Conservation (phyloP, 2,888 invertebrate genomes). For the Coelogynopora nodosa region DNA sequence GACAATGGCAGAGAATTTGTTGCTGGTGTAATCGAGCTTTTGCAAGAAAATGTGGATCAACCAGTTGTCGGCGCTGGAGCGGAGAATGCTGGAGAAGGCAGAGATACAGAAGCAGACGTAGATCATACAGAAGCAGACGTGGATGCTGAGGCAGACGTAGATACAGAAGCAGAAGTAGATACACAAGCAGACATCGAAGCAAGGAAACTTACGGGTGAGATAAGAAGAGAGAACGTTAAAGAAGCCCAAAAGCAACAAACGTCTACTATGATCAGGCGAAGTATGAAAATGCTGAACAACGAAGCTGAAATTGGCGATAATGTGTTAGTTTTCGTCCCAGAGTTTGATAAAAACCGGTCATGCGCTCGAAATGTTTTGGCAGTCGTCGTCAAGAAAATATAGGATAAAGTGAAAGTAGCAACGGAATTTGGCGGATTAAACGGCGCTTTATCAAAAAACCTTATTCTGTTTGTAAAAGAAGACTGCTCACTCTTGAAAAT, state of each 20-base stretch:
- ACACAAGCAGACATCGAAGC: background rate
- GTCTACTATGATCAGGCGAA: background rate
- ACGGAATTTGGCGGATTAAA: background rate
- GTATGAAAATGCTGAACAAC: background rate
- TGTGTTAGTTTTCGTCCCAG: constrained; percentile 19
- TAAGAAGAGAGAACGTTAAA: background rate
- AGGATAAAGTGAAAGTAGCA: background rate
- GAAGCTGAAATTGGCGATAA: constrained; percentile 14
- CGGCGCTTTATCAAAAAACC: background rate
- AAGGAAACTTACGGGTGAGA: background rate
- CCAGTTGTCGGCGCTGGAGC: background rate
- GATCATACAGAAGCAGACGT: background rate
- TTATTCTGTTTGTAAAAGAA: constrained; percentile 3
- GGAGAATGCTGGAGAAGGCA: background rate
- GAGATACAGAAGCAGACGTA: background rate
- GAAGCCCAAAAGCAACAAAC: background rate
- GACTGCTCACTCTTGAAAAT: background rate
- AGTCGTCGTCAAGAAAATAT: constrained; percentile 17
- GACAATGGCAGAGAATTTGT: constrained; percentile 35
- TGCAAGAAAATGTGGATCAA: background rate
- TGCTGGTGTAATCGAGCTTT: background rate
- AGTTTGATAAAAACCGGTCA: background rate
- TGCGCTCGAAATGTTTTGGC: constrained; percentile 3
- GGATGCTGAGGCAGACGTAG: background rate
- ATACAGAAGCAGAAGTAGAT: background rate